Base-by-base conservation (phyloP, 2,888 invertebrate genomes). In the Electrophaes corylata region DNA sequence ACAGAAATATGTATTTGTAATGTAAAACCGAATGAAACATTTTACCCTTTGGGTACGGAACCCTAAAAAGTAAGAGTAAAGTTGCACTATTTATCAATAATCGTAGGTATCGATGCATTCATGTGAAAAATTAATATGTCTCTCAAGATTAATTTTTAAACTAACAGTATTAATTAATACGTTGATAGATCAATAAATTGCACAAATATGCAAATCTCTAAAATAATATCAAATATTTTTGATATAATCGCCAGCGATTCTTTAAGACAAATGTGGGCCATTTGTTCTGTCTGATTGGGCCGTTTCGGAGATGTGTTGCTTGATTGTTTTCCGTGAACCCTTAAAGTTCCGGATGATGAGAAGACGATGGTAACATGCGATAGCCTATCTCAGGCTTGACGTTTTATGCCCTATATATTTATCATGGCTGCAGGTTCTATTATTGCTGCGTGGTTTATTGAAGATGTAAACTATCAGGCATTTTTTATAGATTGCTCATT, bases 321-420 rank as follows among this genome's bases (percentile, higher is more conserved):
- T 87, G 90, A 91, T 91, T 91, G 89, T 91, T 90, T 89, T 77
- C 77, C 75, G 73, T 78, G 79, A 83, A 88, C 88, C 90, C 87
- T 84, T 83, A 76, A 73, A 69, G 60, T 65, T 70, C 66, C 62
- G 62, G 77, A 72, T 82, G 84, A 85, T 84, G 84, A 79, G 68
- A 65, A n/a, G 37, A 14, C 66, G 76, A 82, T 81, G 71, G 75
- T 66, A 69, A 70, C 67, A 67, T 64, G 67, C 75, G 81, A 84
- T 84, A 80, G 77, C 77, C 81, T 80, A 87, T 88, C 83, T 81
- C 64, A 59, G 58, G 66, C 62, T 61, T 76, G 76, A 78, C 77
- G 69, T 69, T 80, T 70, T 44, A 54, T 62, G 67, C 65, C 60
- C 66, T 67, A 8, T 43, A 20, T 43, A 71, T 73, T 67, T 63